Evolutionary conservation across 2,113 vertebrate species (phyloP).

Genomic region (Orthochromis malagaraziensis): DNA sequence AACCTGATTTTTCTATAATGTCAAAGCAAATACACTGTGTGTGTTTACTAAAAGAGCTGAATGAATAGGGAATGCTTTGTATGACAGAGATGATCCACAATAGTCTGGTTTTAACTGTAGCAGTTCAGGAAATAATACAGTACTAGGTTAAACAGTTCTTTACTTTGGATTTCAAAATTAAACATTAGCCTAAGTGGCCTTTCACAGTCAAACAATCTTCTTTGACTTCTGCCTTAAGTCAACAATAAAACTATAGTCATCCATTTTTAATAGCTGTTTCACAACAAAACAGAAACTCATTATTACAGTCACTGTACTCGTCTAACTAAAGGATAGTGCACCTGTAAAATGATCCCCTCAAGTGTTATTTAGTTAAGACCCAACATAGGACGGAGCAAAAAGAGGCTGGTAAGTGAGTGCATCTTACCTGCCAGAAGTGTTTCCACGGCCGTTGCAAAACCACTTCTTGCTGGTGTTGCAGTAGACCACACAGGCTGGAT

Average conservation of each 20-base stretch:
- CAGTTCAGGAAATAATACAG: not conserved
- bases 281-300: not conserved
- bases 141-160: not conserved
- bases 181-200: not conserved
- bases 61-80: not conserved
- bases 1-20: not conserved
- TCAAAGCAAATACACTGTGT: not conserved
- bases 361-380: not conserved
- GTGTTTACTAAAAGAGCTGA: not conserved
- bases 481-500: slow-evolving; percentile 95
- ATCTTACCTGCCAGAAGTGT: slow-evolving; percentile 90
- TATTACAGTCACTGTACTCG: not conserved
- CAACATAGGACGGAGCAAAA: not conserved
- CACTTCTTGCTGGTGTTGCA: slow-evolving; percentile 99
- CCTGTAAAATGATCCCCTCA: not conserved
- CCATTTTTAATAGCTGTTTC: not conserved
- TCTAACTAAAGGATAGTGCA: not conserved
- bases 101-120: not conserved
- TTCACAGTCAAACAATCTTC: not conserved
- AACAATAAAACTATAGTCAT: not conserved
- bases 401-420: not conserved
- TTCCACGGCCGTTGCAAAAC: slow-evolving; percentile 96
- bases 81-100: not conserved
- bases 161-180: not conserved
- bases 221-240: not conserved